Conservation (phyloP, 2,888 invertebrate species). For the Epirrhoe tristata region DNA sequence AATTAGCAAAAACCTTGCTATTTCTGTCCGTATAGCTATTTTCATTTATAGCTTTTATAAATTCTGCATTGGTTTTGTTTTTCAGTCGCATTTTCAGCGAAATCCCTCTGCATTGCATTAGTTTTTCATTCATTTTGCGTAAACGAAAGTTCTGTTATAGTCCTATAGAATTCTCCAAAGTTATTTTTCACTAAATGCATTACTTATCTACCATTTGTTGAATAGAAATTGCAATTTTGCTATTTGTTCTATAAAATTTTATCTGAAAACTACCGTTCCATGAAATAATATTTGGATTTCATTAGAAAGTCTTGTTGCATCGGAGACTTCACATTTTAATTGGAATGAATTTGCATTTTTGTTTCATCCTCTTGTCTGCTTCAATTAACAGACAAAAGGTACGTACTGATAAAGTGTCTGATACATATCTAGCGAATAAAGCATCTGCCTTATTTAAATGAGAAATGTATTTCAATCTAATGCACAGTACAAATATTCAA, state of each 20-base stretch:
- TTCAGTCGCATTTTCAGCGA: background rate
- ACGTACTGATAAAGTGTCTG: too few relatives aligned
- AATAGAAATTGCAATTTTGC: background rate
- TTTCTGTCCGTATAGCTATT: constrained; percentile 19
- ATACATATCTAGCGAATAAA: too few relatives aligned
- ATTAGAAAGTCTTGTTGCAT: background rate
- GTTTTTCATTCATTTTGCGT: background rate
- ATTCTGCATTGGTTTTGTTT: constrained; percentile 9
- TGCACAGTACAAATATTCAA: background rate
- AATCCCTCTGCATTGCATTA: constrained; percentile 1
- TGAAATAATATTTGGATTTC: background rate
- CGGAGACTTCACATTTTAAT: background rate
- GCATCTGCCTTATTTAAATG: too few relatives aligned
- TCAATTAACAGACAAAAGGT: background rate
- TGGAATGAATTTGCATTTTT: background rate
- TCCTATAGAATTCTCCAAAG: background rate
- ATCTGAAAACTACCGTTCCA: background rate
- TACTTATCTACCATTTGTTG: background rate
- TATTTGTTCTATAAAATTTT: background rate
- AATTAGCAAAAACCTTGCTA: constrained; percentile 24
- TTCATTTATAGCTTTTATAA: constrained; percentile 18
- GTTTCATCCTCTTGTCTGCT: background rate
- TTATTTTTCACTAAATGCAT: background rate
- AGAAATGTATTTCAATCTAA: too few relatives aligned
- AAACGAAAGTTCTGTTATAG: background rate